These are phyloP conservation scores for Diplosoma virens DNA, from an alignment of 23 tunicate genomes.

Conservation along the genomic window DNA sequence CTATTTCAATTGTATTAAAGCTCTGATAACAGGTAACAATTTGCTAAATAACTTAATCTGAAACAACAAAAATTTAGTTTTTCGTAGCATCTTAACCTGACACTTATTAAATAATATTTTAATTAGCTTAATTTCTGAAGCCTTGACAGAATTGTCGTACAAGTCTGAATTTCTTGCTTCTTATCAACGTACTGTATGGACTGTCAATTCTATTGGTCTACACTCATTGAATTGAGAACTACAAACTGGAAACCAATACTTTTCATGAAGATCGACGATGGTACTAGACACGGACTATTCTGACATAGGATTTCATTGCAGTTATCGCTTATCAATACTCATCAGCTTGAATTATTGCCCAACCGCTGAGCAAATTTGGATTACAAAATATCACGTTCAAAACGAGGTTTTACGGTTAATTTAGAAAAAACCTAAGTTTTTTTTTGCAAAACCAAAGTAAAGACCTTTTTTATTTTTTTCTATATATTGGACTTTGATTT, in stretches of 20 bases:
- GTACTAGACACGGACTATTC: not conserved
- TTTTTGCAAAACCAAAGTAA: too few relatives aligned
- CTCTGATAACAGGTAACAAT: not conserved
- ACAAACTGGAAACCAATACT: conserved; percentile 8
- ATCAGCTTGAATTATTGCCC: too few relatives aligned
- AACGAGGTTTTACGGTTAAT: too few relatives aligned
- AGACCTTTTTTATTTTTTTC: too few relatives aligned
- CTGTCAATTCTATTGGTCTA: not conserved
- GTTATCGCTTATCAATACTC: conserved; percentile 11
- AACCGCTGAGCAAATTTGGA: too few relatives aligned
- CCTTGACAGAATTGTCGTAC: not conserved
- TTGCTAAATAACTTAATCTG: not conserved
- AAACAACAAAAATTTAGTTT: conserved; percentile 3
- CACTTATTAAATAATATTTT: not conserved
- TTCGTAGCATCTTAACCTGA: not conserved
- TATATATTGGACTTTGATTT: too few relatives aligned
- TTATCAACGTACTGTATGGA: not conserved
- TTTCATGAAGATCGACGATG: conserved; percentile 4
- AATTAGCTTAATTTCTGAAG: conserved; percentile 1
- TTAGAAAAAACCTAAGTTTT: too few relatives aligned
- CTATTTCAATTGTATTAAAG: not conserved
- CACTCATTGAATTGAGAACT: conserved; percentile 2
- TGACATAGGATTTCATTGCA: conserved; percentile 9
- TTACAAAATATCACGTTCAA: too few relatives aligned
- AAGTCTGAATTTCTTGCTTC: conserved; percentile 14